Base-by-base conservation (phyloP, 2,888 invertebrate species). In the Chaitophorus viminalis region DNA sequence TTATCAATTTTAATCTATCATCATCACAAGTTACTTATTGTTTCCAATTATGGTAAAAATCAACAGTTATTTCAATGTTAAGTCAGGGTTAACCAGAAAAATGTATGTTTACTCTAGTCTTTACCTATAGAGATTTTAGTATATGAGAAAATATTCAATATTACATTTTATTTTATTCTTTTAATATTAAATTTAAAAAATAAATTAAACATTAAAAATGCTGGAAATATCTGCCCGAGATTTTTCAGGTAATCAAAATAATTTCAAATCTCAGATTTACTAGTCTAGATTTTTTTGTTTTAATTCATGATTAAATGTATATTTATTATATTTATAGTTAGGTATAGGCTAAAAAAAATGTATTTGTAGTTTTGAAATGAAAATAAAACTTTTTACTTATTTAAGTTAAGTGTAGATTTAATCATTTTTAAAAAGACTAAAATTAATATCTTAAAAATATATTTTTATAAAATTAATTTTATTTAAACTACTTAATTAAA, bases 51-150 rank as follows among this genome's bases (percentile, higher is more conserved):
- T 79, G 77, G 72, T 36, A 72, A 77, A 68, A 75, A 77, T 39
- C 75, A 75, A 78, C 36, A 39, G 33, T 81, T 75, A 87, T 81
- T 81, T 81, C 81, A 81, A 81, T 87, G 81, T 39, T 33, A 75
- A 81, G 54, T 81, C 87, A 87, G 79, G 87, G 87, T 39, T 79
- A 87, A 87, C 87, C 6, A 87, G 87, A 87, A 87, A 72, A 81
- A 31, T 3, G 31, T 81, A 72, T 65, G 46, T 25, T 68, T 68
- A 52, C 76, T 85, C 76, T 77, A 77, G 54, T 68, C 3, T 46
- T 76, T 46, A 68, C 33, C 31, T 77, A 8, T 4, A 39, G 65
- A 54, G 21, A 25, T 29, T 31, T 21, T 46, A n/a, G 33, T 54
- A 18, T 60, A 39, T 46, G 17, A 68, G 39, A 25, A 9, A n/a